Percentiles rank a stretch among this genome's conserved stretches.
These are phyloP conservation scores for Plemyria rubiginata DNA, from an alignment of 2,888 invertebrate species.

Conservation along the genomic window DNA sequence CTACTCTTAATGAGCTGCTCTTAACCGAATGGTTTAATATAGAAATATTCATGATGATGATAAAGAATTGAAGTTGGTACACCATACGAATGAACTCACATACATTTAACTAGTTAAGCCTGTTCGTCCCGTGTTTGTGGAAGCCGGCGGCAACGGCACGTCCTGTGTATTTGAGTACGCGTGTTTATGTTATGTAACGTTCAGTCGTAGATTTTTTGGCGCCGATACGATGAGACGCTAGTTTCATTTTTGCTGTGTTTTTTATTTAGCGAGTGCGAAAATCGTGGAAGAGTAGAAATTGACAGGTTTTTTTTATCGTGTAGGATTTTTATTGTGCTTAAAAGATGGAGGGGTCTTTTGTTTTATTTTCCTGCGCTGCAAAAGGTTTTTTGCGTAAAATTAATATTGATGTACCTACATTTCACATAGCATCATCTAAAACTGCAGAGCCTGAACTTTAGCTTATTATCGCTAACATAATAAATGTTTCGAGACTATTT, in stretches of 20 bases:
- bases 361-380: neutral
- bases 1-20: no score
- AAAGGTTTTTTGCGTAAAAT: neutral
- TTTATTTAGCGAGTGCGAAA: constrained; percentile 1
- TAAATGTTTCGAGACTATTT: no score
- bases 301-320: neutral
- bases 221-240: constrained; percentile 1
- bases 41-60: no score
- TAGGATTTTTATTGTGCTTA: neutral
- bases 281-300: neutral
- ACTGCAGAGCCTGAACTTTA: no score
- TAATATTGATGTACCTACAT: no score
- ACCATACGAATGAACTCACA: no score
- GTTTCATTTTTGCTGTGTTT: neutral
- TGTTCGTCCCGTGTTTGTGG: constrained; percentile 8
- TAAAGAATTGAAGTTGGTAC: no score
- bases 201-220: constrained; percentile 8
- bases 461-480: no score
- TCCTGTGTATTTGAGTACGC: neutral
- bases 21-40: no score
- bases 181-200: constrained; percentile 7
- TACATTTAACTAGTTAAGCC: neutral
- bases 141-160: neutral
- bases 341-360: no score
- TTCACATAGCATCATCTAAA: no score